Evolutionary conservation across 2,888 invertebrate species (phyloP).

Genomic region (Drosophila pegasa): DNA sequence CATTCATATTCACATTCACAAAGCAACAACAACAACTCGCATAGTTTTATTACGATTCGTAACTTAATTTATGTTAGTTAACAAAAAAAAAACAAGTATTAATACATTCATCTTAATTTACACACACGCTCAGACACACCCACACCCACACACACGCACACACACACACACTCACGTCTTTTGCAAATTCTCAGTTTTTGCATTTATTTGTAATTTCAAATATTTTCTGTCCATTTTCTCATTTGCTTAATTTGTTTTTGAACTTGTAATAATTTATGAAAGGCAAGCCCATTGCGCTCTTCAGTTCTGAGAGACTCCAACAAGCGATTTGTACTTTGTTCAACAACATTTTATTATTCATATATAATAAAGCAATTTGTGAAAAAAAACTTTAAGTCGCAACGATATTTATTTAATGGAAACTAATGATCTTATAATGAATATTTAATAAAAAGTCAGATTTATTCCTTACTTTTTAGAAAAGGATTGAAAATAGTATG

Average conservation of each 20-base stretch:
- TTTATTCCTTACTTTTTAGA: too few relatives aligned
- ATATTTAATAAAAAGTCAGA: too few relatives aligned
- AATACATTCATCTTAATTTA: constrained; percentile 41
- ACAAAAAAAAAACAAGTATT: constrained; percentile 38
- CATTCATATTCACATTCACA: constrained; percentile 31
- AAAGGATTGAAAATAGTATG: too few relatives aligned
- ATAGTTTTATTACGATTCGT: constrained; percentile 48
- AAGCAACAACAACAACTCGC: constrained; percentile 48
- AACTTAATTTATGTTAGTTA: constrained; percentile 45
- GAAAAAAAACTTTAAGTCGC: constrained; percentile 17
- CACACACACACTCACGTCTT: constrained; percentile 2
- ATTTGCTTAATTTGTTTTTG: constrained; percentile 3
- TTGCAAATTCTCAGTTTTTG: constrained; percentile 23
- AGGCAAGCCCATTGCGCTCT: constrained; percentile 21
- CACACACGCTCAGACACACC: background rate
- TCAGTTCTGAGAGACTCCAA: constrained; percentile 7
- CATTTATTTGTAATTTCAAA: constrained; percentile 11
- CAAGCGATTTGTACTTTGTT: constrained; percentile 10
- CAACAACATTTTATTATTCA: constrained; percentile 38
- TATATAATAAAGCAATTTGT: constrained; percentile 46
- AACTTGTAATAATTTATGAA: constrained; percentile 15
- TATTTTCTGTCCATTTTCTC: constrained; percentile 2
- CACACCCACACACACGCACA: background rate
- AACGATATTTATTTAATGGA: background rate
- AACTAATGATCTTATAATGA: too few relatives aligned